A percentile compares a stretch with the other conserved stretches of the same genome.
phyloP scores from a whole-genome alignment of 2,113 vertebrate genomes.

The Alectura lathami region DNA sequence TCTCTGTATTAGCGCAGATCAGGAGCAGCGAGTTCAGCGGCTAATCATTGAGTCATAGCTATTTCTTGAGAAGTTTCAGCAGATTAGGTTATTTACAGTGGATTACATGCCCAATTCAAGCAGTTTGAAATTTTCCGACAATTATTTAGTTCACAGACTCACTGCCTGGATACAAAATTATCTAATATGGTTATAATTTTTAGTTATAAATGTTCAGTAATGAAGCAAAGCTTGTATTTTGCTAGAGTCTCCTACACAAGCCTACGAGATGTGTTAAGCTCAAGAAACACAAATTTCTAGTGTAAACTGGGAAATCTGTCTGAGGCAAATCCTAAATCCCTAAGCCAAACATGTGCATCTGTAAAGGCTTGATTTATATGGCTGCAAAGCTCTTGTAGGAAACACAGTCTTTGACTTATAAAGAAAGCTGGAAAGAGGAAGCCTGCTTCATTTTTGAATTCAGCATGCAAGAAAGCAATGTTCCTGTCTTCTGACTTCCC shows the following conservation, averaged over 20 bases:
- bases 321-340: background rate
- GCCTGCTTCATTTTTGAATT: background rate
- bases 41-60: background rate
- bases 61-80: background rate
- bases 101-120: background rate
- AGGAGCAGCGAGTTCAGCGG: background rate
- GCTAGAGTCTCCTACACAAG: background rate
- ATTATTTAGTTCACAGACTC: background rate
- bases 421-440: slow-evolving; percentile 12
- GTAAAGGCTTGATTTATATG: background rate
- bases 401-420: background rate
- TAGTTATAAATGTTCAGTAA: background rate
- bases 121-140: background rate
- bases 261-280: background rate
- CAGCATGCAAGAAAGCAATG: rapidly evolving
- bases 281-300: background rate
- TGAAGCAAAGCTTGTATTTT: background rate
- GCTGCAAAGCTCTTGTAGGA: background rate
- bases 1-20: background rate
- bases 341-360: background rate
- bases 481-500: background rate
- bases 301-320: background rate
- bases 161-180: background rate
- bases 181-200: background rate
- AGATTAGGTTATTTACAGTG: background rate